Evolutionary conservation across 2,113 vertebrate genomes (phyloP), one percentile per base, ranked within the genome.

Genomic region (Eolophus roseicapilla): DNA sequence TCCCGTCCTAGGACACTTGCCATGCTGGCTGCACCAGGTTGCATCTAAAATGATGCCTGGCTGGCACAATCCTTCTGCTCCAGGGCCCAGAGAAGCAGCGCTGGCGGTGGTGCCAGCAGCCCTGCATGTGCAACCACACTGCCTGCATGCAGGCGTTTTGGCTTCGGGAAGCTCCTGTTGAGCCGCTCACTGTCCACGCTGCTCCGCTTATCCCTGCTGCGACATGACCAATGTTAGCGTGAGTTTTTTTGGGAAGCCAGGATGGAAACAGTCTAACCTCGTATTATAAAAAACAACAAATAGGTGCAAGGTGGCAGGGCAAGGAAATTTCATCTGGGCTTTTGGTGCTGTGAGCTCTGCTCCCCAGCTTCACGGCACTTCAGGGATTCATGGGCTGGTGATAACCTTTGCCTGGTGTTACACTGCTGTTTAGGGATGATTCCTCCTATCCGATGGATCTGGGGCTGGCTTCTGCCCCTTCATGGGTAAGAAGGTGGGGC

Each of bases 111-210:
- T 74, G n/a, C 49, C 11, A 6, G 78, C 52, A 43, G 31, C 49
- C 20, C 39, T 62, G 67, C 14, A 62, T 3, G 0, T 9, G 52
- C 44, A 18, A 7, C 57, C 11, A 3, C 2, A 3, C 21, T 46
- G 44, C 41, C 47, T 7, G 23, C 44, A 50, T 7, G 27, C 33
- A 4, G 44, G 52, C 3, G 1, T 62, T 86, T 62, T 5, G 6
- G 25, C 55, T 47, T 39, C 0, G 13, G 71, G 79, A 73, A 71
- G 24, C 39, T 88, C 50, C 17, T 0, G 6, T 5, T 18, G 75
- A 88, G 82, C 46, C 3, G 4, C 52, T 82, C 3, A 1, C 44
- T 0, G 1, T 23, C 41, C 3, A 0, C 0, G 0, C 43, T 0
- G 0, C 78, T 67, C 74, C 0, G 0, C n/a, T 67, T 16, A 10